Base-by-base conservation (phyloP, 1,140 invertebrate species). In the Drosophila nannoptera region DNA sequence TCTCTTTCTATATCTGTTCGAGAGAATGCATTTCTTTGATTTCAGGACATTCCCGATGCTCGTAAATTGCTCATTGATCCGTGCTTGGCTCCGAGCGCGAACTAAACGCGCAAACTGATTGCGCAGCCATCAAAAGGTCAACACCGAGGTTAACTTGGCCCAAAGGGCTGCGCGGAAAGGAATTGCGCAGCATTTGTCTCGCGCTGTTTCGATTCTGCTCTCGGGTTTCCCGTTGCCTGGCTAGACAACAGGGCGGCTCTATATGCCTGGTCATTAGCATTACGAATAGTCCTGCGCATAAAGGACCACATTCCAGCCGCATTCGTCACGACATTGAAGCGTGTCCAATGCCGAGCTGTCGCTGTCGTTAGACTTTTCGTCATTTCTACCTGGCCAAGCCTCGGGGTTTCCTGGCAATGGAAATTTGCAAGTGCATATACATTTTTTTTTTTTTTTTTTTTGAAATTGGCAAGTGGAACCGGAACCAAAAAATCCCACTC, bases 1-100 rank as follows among this genome's bases (percentile, higher is more conserved):
- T 48, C 2, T 29, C n/a, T 48, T 36, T 46, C 4, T 31, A 50
- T 60, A 8, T 22, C 22, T 22, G 22, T 1, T 22, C 3, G 22
- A 22, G 22, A 22, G 22, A 22, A 22, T 22, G 22, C 22, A 22
- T 22, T 45, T 45, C 35, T 53, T 38, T 66, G 70, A 74, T 73
- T 73, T 65, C 66, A 77, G 59, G 74, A 78, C 70, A 77, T 74
- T 77, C 22, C 45, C 58, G 42, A 45, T 72, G 22, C 69, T 60
- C 58, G 49, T 61, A 72, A 66, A 48, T 56, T 60, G 35, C 64
- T 55, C 56, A 75, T 60, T 82, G 71, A 69, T 63, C 52, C 49
- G 48, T 46, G 48, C 22, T 6, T 53, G 29, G 12, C 40, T 50
- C 31, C n/a, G n/a, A n/a, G n/a, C n/a, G n/a, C n/a, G n/a, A n/a